These are phyloP conservation scores for Linyphia triangularis DNA, from an alignment of 2,888 invertebrate genomes.

Conservation along the genomic window DNA sequence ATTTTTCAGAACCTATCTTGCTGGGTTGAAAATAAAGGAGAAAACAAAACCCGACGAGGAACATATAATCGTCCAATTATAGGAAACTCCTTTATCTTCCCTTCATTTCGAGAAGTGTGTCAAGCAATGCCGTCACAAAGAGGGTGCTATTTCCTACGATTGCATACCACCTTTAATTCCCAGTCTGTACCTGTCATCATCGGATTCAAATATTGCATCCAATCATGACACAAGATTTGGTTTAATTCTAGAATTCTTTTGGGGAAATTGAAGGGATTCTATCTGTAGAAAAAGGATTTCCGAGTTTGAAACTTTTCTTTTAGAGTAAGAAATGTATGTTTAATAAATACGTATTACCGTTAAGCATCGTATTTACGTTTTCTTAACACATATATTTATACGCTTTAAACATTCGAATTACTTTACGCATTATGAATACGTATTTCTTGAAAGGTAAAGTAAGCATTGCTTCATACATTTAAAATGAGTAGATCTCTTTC, in stretches of 20 bases:
- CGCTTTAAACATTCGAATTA: too few relatives aligned
- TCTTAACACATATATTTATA: too few relatives aligned
- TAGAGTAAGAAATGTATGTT: too few relatives aligned
- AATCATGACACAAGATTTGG: conserved; percentile 11
- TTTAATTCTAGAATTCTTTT: conserved; percentile 22
- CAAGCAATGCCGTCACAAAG: neutral
- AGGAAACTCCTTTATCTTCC: conserved; percentile 22
- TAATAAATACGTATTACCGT: too few relatives aligned
- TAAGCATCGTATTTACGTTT: too few relatives aligned
- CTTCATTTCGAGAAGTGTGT: conserved; percentile 5
- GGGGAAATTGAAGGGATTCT: neutral
- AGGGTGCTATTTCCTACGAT: neutral
- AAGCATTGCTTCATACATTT: too few relatives aligned
- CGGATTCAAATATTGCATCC: conserved; percentile 4
- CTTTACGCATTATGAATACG: too few relatives aligned
- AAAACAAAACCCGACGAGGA: conserved; percentile 8
- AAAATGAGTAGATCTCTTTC: too few relatives aligned
- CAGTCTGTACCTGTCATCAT: conserved; percentile 37
- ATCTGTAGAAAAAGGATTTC: neutral
- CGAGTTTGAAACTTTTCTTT: too few relatives aligned
- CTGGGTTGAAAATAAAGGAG: conserved; percentile 24
- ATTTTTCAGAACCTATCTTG: conserved; percentile 25
- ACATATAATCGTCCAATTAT: conserved; percentile 58
- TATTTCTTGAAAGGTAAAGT: too few relatives aligned
- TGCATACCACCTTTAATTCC: conserved; percentile 6